A percentile compares a stretch with the other conserved stretches of the same genome.
Evolutionary conservation across 92 coral and sea anemone genomes (phyloP).

Genomic region (Porites divaricata): DNA sequence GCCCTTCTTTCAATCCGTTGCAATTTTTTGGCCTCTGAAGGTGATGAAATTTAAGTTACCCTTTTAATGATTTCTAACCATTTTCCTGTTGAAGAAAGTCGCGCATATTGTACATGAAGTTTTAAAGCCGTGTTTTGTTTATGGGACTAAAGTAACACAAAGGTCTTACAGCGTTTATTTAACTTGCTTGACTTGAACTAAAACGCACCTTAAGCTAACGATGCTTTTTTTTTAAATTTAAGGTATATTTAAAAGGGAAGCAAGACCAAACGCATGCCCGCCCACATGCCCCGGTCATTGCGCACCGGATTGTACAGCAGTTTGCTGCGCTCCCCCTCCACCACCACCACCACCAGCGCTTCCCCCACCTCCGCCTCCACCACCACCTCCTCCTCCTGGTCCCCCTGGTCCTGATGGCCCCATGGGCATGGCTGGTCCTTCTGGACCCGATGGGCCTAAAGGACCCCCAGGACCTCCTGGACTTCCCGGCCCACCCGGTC

Average conservation of each 20-base stretch:
- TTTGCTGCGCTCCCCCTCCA: slow-evolving; percentile 91
- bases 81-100: too few species aligned
- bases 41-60: too few species aligned
- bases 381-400: slow-evolving; percentile 99
- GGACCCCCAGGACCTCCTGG: slow-evolving; percentile 99
- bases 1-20: too few species aligned
- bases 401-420: slow-evolving; percentile 99
- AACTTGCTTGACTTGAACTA: neutral
- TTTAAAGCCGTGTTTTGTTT: too few species aligned
- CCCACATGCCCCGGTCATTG: slow-evolving; percentile 82
- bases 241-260: slow-evolving; percentile 67
- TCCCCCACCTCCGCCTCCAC: slow-evolving; percentile 98
- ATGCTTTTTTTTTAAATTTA: slow-evolving; percentile 16
- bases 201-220: neutral
- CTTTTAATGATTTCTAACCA: too few species aligned
- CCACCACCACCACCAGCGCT: slow-evolving; percentile 96
- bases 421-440: slow-evolving; percentile 99
- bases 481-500: slow-evolving; percentile 94
- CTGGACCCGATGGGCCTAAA: slow-evolving; percentile 99
- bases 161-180: too few species aligned
- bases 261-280: slow-evolving; percentile 87
- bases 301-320: slow-evolving; percentile 89
- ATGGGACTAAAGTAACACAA: too few species aligned
- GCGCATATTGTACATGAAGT: too few species aligned
- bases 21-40: too few species aligned